Evolutionary conservation across 2,888 invertebrate genomes (phyloP), one percentile per base, ranked within the genome.

Genomic region (Phyto melanocephala): DNA sequence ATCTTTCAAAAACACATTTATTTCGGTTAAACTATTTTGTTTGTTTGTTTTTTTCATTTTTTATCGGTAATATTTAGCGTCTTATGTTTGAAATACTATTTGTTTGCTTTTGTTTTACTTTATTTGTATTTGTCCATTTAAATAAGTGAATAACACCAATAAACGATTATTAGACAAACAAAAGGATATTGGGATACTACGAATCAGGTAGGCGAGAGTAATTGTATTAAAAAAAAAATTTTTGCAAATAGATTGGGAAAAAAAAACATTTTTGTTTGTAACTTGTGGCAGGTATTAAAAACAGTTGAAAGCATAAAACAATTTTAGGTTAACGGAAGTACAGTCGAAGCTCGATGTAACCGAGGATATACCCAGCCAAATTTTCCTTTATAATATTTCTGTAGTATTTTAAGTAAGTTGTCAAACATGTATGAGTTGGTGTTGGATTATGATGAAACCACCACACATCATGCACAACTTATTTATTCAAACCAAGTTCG

Each of bases 1-100:
- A 45, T 42, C 11, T 20, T 47, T 58, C 17, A 71, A 15, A n/a
- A 5, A 6, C 28, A 3, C 28, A 5, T 28, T 28, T 28, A 28
- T 28, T 28, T 28, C 6, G 28, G 6, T 28, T 5, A 28, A 6
- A 28, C 6, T 28, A 5, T 5, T 28, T 28, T 28, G 28, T 35
- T 35, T 6, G 22, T 37, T 24, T 37, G 40, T 78, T n/a, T 63
- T 40, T 63, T 63, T 63, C 13, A 13, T 28, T 62, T 33, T 63
- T 72, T 79, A 72, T 72, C 67, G 47, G 33, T 35, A 33, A 37
- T 54, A 67, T 74, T 80, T 60, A 74, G 60, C 67, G 67, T 24
- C 45, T 52, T 40, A 8, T n/a, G 42, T 52, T 15, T 17, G 3
- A 15, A 40, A 28, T 54, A 22, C 7, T 37, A 17, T 42, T 54